These are phyloP conservation scores for Gavia stellata DNA, from an alignment of 2,113 vertebrate genomes.

Conservation along the genomic window DNA sequence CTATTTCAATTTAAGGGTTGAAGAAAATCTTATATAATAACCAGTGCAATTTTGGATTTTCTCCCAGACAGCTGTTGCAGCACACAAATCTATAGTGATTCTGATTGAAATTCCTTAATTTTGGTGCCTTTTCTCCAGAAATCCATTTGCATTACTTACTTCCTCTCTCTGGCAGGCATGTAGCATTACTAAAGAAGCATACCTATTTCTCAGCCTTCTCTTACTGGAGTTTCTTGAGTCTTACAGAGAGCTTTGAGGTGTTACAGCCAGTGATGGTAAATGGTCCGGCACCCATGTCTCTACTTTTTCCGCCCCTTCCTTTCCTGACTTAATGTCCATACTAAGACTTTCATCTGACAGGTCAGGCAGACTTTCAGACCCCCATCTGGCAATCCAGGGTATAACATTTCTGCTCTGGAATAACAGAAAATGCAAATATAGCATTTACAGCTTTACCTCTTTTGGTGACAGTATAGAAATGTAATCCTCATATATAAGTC, in stretches of 20 bases:
- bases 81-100: neutral
- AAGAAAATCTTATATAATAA: neutral
- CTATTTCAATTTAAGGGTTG: neutral
- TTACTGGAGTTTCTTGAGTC: neutral
- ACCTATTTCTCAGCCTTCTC: neutral
- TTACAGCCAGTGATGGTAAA: neutral
- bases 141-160: neutral
- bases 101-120: neutral
- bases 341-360: neutral
- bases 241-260: neutral
- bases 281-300: neutral
- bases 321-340: neutral
- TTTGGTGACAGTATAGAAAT: slow-evolving; percentile 98
- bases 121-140: neutral
- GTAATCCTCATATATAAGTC: slow-evolving; percentile 97
- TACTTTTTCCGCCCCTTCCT: neutral
- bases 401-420: neutral
- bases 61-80: neutral
- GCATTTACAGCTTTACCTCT: slow-evolving; percentile 81
- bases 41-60: neutral
- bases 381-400: neutral
- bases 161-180: neutral
- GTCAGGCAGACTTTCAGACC: neutral
- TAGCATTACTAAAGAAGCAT: neutral
- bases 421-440: neutral